Conservation (phyloP, 2,113 vertebrate species). For the Jaculus jaculus region DNA sequence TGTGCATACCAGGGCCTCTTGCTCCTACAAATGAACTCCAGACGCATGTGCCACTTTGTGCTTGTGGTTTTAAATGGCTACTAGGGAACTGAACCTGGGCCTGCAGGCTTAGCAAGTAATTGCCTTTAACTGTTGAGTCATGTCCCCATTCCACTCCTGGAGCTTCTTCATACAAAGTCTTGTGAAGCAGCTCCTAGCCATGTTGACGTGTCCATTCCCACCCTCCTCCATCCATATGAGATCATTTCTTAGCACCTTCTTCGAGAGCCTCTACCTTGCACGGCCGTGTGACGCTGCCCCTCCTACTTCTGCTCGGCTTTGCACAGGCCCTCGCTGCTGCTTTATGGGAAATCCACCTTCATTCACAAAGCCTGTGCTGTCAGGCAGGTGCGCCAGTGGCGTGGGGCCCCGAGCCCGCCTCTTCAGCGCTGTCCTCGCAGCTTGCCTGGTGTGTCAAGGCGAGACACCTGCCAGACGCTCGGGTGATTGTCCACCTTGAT, state of each 20-base stretch:
- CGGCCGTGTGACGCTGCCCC: neutral
- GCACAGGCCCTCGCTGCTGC: neutral
- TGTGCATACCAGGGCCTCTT: too few relatives aligned
- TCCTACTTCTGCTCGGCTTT: neutral
- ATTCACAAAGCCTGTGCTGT: neutral
- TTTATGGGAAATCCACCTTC: neutral
- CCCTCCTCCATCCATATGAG: neutral
- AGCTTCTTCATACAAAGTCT: neutral
- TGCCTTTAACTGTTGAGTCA: too few relatives aligned
- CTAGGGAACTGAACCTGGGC: too few relatives aligned
- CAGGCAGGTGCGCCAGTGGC: neutral
- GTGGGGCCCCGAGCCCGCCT: neutral
- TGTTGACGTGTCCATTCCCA: neutral
- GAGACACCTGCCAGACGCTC: neutral
- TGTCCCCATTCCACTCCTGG: neutral
- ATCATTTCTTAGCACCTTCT: neutral
- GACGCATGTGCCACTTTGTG: too few relatives aligned
- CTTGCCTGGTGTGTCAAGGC: neutral
- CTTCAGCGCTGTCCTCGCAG: neutral
- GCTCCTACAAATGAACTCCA: too few relatives aligned
- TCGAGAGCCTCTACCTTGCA: neutral
- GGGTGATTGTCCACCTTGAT: neutral
- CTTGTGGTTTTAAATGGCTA: too few relatives aligned
- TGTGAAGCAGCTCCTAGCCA: neutral
- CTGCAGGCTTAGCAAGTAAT: too few relatives aligned